phyloP scores from a whole-genome alignment of 2,113 vertebrate species.

The Cryptotis parvus region DNA sequence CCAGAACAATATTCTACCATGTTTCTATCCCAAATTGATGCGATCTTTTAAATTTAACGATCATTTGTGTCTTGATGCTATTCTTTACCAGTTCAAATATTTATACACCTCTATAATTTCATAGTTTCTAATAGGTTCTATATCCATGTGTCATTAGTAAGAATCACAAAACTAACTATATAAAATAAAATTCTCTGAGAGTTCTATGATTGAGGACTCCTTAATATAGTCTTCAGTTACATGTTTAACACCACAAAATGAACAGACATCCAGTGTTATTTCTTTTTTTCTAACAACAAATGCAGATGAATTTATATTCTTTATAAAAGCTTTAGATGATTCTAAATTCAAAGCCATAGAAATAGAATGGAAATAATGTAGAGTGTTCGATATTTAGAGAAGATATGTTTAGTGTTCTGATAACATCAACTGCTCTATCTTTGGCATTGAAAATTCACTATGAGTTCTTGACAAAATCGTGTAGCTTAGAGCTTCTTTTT shows the following conservation, averaged over 20 bases:
- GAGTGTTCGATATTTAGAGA: conserved; percentile 86
- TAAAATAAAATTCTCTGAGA: conserved; percentile 85
- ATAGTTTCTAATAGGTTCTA: conserved; percentile 76
- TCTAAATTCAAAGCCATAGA: conserved; percentile 90
- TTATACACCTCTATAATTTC: conserved; percentile 83
- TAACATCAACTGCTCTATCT: conserved; percentile 89
- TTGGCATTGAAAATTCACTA: conserved; percentile 92
- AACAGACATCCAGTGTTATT: conserved; percentile 89
- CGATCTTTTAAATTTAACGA: conserved; percentile 76
- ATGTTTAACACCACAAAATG: conserved; percentile 91
- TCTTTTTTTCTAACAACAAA: conserved; percentile 86
- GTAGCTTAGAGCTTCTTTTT: conserved; percentile 85
- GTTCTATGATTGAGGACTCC: conserved; percentile 82
- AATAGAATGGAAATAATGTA: conserved; percentile 88
- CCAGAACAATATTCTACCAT: conserved; percentile 80
- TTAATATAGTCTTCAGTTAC: conserved; percentile 90
- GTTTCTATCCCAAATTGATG: conserved; percentile 84
- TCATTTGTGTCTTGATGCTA: conserved; percentile 76
- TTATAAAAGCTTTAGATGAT: conserved; percentile 87
- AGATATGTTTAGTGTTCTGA: conserved; percentile 83
- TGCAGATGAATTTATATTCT: conserved; percentile 86
- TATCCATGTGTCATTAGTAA: conserved; percentile 64
- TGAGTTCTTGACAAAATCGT: conserved; percentile 87
- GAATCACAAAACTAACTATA: conserved; percentile 85
- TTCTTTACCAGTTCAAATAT: conserved; percentile 86